Conservation (phyloP, 2,113 vertebrate species). For the Muscicapa adusta region DNA sequence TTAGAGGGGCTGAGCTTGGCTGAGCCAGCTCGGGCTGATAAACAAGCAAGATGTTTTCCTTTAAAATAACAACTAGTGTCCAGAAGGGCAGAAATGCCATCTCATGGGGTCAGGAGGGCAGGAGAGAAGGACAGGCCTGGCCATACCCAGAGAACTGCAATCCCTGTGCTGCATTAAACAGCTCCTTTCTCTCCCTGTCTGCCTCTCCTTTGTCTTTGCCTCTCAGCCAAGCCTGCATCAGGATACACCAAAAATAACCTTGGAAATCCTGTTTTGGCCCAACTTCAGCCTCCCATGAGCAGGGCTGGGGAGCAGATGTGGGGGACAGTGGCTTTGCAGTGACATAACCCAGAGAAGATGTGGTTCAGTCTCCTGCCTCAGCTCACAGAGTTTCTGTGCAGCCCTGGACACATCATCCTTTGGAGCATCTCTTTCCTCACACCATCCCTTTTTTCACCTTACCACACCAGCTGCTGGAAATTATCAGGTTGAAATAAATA, state of each 20-base stretch:
- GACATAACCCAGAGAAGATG: background rate
- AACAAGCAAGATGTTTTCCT: background rate
- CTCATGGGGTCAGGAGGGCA: fast-evolving
- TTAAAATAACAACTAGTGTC: background rate
- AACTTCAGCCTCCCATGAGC: background rate
- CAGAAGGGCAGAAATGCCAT: background rate
- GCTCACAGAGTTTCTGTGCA: background rate
- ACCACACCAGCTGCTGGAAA: background rate
- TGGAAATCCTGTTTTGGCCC: background rate
- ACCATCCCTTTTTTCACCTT: background rate
- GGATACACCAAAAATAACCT: background rate
- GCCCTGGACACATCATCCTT: background rate
- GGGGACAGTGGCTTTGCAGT: background rate
- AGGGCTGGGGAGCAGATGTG: background rate
- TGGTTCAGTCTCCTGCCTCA: background rate
- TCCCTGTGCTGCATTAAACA: background rate
- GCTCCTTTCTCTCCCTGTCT: background rate
- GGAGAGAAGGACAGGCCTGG: background rate
- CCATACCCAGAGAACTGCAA: background rate
- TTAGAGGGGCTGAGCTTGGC: conserved; percentile 17
- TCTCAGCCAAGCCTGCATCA: background rate
- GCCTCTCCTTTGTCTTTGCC: background rate
- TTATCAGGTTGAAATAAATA: background rate
- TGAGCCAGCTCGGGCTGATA: background rate
- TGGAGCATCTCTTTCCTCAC: background rate